These are phyloP conservation scores for Metopolophium dirhodum DNA, from an alignment of 1,140 invertebrate species.

Conservation along the genomic window DNA sequence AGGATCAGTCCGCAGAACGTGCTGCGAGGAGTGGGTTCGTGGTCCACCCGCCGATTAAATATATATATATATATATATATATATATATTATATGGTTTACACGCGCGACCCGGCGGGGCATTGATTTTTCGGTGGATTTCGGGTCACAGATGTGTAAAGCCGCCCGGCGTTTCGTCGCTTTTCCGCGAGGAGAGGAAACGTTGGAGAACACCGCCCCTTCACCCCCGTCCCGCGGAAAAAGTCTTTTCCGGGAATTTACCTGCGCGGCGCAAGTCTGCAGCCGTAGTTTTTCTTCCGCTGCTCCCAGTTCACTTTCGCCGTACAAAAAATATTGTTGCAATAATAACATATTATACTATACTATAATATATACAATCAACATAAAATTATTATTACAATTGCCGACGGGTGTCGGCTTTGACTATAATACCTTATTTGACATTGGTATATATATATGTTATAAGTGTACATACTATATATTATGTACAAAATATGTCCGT, in stretches of 20 bases:
- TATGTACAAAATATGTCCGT: too few relatives aligned
- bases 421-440: background rate
- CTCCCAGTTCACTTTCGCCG: background rate
- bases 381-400: too few relatives aligned
- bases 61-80: background rate
- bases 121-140: conserved; percentile 15
- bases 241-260: background rate
- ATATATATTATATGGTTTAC: background rate
- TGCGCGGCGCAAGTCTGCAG: background rate
- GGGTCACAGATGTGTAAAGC: conserved; percentile 21
- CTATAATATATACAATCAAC: too few relatives aligned
- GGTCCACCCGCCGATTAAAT: background rate
- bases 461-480: too few relatives aligned
- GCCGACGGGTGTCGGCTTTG: too few relatives aligned
- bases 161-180: background rate
- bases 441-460: too few relatives aligned
- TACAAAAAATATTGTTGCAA: background rate
- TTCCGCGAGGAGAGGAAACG: background rate
- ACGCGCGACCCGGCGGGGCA: background rate
- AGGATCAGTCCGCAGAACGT: background rate
- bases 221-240: background rate
- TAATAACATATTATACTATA: background rate
- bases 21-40: background rate
- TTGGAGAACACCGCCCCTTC: background rate
- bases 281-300: background rate